Percentiles rank a stretch among this genome's conserved stretches.
Evolutionary conservation across 1,140 invertebrate species (phyloP).

Genomic region (Drosophila lowei): DNA sequence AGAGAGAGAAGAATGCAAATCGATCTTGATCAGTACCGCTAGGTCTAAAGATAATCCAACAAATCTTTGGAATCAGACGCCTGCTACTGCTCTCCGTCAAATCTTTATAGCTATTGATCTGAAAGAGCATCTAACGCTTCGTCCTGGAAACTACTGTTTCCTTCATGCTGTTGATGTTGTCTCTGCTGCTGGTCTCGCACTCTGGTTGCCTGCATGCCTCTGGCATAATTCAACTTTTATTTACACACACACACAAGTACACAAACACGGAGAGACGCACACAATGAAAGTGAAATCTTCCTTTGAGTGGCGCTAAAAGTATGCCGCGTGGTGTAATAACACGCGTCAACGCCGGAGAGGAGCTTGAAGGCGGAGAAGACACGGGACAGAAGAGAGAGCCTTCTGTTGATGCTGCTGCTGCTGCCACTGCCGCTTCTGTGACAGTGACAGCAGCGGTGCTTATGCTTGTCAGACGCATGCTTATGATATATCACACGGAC

Average conservation of each 20-base stretch:
- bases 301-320: slow-evolving; percentile 78
- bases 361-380: no score
- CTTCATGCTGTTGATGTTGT: slow-evolving; percentile 33
- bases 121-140: no score
- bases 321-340: slow-evolving; percentile 78
- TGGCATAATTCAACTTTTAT: slow-evolving; percentile 80
- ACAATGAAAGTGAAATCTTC: slow-evolving; percentile 55
- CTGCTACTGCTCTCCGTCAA: no score
- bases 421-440: slow-evolving; percentile 46
- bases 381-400: background rate
- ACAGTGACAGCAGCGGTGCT: slow-evolving; percentile 76
- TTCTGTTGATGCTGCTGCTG: background rate
- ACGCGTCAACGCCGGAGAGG: slow-evolving; percentile 53
- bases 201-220: slow-evolving; percentile 53
- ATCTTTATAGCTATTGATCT: no score
- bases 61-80: no score
- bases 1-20: no score
- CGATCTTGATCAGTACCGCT: no score
- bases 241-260: slow-evolving; percentile 52
- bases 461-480: slow-evolving; percentile 78
- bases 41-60: no score
- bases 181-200: slow-evolving; percentile 16
- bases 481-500: slow-evolving; percentile 71
- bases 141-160: no score
- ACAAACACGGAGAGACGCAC: slow-evolving; percentile 8